Evolutionary conservation across 2,113 vertebrate species (phyloP).

Genomic region (Pseudolaguvia tuberculata): DNA sequence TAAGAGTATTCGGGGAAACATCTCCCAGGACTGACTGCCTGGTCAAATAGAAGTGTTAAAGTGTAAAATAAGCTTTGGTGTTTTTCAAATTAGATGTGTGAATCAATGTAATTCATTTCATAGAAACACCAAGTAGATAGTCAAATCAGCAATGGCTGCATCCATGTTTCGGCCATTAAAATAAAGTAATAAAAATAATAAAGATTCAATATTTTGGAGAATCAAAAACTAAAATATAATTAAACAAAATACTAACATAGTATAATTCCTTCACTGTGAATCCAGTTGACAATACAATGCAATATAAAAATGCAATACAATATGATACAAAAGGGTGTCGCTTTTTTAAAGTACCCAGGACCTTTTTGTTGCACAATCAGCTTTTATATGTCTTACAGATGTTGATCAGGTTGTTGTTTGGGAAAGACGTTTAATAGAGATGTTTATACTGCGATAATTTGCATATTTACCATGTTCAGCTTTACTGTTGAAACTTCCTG

Average conservation of each 20-base stretch:
- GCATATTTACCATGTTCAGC: constrained; percentile 16
- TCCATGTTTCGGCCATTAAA: constrained; percentile 63
- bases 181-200: constrained; percentile 61
- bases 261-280: constrained; percentile 81
- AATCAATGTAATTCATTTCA: not conserved
- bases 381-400: constrained; percentile 54
- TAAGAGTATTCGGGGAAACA: not conserved
- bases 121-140: not conserved
- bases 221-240: constrained; percentile 78
- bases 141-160: constrained; percentile 25
- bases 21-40: not conserved
- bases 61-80: not conserved
- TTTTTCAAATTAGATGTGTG: not conserved
- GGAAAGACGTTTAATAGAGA: constrained; percentile 26
- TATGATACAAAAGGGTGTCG: constrained; percentile 65
- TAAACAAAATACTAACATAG: constrained; percentile 80
- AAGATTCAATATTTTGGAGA: constrained; percentile 76
- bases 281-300: constrained; percentile 77
- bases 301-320: constrained; percentile 71
- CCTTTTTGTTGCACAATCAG: constrained; percentile 57
- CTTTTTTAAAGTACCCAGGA: constrained; percentile 64
- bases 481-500: constrained; percentile 32
- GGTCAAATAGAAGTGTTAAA: not conserved
- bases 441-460: constrained; percentile 18
- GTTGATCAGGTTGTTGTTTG: constrained; percentile 51